These are phyloP conservation scores for Temnothorax unifasciatus DNA, from an alignment of 2,888 invertebrate genomes.

Conservation along the genomic window DNA sequence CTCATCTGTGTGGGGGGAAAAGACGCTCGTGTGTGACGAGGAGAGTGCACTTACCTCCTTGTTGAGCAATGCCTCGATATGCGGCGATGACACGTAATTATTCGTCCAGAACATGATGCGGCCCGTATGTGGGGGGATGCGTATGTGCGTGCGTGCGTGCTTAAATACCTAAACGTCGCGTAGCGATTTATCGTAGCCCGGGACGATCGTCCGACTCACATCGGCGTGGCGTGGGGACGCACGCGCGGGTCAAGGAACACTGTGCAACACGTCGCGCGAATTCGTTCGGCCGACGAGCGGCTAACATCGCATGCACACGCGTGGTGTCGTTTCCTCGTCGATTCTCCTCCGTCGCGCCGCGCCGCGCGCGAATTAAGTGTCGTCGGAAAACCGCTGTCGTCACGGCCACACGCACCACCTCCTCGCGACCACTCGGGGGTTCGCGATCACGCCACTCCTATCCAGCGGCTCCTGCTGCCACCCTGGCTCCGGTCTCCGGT, in stretches of 20 bases:
- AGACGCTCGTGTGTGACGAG: background rate
- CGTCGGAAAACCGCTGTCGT: constrained; percentile 23
- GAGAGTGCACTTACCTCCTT: constrained; percentile 89
- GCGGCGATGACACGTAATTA: constrained; percentile 91
- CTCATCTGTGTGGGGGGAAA: background rate
- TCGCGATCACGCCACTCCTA: background rate
- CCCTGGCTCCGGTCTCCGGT: background rate
- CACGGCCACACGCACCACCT: constrained; percentile 17
- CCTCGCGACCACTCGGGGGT: background rate
- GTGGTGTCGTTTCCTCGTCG: constrained; percentile 37
- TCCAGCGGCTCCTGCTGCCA: background rate
- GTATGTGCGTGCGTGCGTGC: background rate
- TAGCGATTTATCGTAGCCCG: constrained; percentile 62
- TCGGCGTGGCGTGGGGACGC: constrained; percentile 62
- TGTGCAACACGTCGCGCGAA: constrained; percentile 66
- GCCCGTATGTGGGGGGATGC: background rate
- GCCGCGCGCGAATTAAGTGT: constrained; percentile 7
- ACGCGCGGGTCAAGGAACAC: constrained; percentile 62
- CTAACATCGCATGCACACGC: constrained; percentile 74
- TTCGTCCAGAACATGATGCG: constrained; percentile 93
- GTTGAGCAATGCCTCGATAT: constrained; percentile 92
- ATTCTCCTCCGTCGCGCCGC: constrained; percentile 26
- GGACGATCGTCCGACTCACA: constrained; percentile 67
- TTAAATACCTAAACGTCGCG: background rate
- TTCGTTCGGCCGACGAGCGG: constrained; percentile 49